These are phyloP conservation scores for Hirudinaria manillensis DNA, from an alignment of 2,888 invertebrate species.

Conservation along the genomic window DNA sequence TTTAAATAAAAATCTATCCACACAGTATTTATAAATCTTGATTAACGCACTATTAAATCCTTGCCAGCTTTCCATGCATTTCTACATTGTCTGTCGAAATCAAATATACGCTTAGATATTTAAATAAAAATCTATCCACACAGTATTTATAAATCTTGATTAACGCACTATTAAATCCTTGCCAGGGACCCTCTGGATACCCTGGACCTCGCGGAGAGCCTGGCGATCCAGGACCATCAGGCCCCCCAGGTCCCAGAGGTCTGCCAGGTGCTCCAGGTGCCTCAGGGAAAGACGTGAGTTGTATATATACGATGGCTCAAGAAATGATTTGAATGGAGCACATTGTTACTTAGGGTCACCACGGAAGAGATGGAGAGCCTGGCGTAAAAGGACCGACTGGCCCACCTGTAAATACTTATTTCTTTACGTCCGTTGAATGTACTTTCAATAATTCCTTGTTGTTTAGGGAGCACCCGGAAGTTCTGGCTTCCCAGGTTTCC, in stretches of 20 bases:
- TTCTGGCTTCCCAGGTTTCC: conserved; percentile 39
- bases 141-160: neutral
- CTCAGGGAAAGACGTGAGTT: conserved; percentile 37
- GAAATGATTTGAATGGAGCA: too few relatives aligned
- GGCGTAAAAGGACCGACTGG: conserved; percentile 42
- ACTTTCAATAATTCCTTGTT: neutral
- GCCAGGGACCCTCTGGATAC: conserved; percentile 40
- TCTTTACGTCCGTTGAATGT: neutral
- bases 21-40: neutral
- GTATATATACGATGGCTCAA: too few relatives aligned
- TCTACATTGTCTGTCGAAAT: neutral
- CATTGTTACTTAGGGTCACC: conserved; percentile 35
- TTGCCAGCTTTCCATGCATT: neutral
- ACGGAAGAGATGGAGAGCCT: conserved; percentile 43
- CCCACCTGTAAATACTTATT: conserved; percentile 29
- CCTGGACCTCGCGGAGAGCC: conserved; percentile 48
- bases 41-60: neutral
- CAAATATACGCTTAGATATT: too few relatives aligned
- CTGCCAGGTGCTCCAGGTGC: conserved; percentile 40
- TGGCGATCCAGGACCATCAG: conserved; percentile 41
- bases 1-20: too few relatives aligned
- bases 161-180: neutral
- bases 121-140: too few relatives aligned
- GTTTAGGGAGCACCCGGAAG: conserved; percentile 33
- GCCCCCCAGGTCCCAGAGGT: conserved; percentile 38